Base-by-base conservation (phyloP, 2,797 vertebrate genomes). In the Apodemus agrarius region DNA sequence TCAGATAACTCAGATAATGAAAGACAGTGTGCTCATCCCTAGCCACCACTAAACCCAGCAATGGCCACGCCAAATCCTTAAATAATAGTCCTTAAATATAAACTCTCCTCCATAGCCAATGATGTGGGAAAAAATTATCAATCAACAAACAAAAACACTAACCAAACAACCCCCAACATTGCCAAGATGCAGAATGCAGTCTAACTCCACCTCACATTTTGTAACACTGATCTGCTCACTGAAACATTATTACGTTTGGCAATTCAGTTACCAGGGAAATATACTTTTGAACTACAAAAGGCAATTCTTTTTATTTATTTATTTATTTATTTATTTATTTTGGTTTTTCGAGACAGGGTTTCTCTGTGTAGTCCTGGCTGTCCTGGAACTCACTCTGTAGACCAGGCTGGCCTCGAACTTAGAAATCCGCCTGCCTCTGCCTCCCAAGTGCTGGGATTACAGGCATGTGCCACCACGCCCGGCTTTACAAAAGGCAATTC, bases 401-500 rank as follows among this genome's bases (percentile, higher is more conserved):
- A n/a, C n/a, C n/a, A n/a, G n/a, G n/a, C n/a, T n/a, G n/a, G n/a
- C n/a, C n/a, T n/a, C n/a, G n/a, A n/a, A n/a, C n/a, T n/a, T n/a
- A n/a, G n/a, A n/a, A n/a, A n/a, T n/a, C n/a, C n/a, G n/a, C n/a
- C n/a, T n/a, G n/a, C n/a, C n/a, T n/a, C n/a, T n/a, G n/a, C n/a
- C n/a, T n/a, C n/a, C n/a, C n/a, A n/a, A n/a, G n/a, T n/a, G n/a
- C n/a, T n/a, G n/a, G n/a, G n/a, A n/a, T n/a, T n/a, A n/a, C n/a
- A n/a, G n/a, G n/a, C n/a, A n/a, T n/a, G n/a, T n/a, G n/a, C n/a
- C n/a, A n/a, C n/a, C n/a, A n/a, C n/a, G n/a, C n/a, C n/a, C n/a
- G n/a, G n/a, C n/a, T n/a, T n/a, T 65, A 93, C 34, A 59, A 81
- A 89, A 85, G 74, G 14, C 14, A 89, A 40, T 91, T 78, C 74